Evolutionary conservation across 1,140 invertebrate species (phyloP).

Genomic region (Helicoverpa armigera): DNA sequence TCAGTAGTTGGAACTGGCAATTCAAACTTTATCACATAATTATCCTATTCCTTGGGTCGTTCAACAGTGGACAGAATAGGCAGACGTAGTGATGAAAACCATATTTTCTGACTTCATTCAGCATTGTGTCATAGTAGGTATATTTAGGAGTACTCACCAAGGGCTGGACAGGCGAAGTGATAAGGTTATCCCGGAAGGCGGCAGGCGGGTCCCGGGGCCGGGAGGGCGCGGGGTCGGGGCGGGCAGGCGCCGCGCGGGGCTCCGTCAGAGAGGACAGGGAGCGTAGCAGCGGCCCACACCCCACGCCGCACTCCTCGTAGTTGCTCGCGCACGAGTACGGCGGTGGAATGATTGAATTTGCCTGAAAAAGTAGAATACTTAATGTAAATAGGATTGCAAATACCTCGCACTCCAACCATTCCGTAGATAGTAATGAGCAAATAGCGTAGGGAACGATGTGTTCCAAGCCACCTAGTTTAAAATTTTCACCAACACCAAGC

Average conservation of each 20-base stretch:
- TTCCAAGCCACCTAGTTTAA: too few relatives aligned
- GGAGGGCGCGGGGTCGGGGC: conserved; percentile 40
- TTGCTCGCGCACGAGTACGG: conserved; percentile 93
- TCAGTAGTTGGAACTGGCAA: too few relatives aligned
- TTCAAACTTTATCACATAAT: too few relatives aligned
- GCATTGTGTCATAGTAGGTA: background rate
- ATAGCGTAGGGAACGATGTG: too few relatives aligned
- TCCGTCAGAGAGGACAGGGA: conserved; percentile 80
- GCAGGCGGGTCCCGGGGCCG: conserved; percentile 49
- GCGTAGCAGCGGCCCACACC: conserved; percentile 76
- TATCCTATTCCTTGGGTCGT: too few relatives aligned
- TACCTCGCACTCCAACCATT: too few relatives aligned
- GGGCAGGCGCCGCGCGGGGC: conserved; percentile 53
- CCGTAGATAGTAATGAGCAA: too few relatives aligned
- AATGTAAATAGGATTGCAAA: too few relatives aligned
- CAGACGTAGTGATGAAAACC: too few relatives aligned
- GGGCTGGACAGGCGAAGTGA: conserved; percentile 71
- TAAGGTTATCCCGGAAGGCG: conserved; percentile 74
- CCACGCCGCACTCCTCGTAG: conserved; percentile 88
- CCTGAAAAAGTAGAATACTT: conserved; percentile 70
- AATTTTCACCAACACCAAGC: too few relatives aligned
- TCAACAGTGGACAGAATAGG: too few relatives aligned
- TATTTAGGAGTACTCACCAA: conserved; percentile 51
- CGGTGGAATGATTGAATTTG: conserved; percentile 92
- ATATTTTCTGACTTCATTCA: background rate